Conservation (phyloP, 2,888 invertebrate species). For the Cephus pulcher region DNA sequence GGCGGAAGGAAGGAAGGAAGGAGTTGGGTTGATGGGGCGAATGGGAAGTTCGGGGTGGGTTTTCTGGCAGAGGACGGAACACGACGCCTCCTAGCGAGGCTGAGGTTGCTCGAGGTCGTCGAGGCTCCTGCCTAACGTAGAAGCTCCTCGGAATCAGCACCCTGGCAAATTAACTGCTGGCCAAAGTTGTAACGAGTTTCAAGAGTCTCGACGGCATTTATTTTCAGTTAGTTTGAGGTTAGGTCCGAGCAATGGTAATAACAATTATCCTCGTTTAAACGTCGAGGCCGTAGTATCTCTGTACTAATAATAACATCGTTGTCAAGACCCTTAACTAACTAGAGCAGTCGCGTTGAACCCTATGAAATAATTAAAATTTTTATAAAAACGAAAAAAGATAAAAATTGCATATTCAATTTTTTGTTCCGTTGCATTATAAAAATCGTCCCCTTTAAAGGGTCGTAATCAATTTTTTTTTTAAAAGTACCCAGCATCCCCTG, state of each 20-base stretch:
- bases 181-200: constrained; percentile 51
- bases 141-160: constrained; percentile 26
- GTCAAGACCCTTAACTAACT: neutral
- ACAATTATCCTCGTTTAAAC: neutral
- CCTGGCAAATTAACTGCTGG: constrained; percentile 51
- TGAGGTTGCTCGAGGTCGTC: constrained; percentile 11
- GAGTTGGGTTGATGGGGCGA: constrained; percentile 9
- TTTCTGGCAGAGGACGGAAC: constrained; percentile 23
- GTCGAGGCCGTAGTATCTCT: neutral
- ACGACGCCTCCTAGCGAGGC: neutral
- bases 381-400: neutral
- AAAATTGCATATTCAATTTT: neutral
- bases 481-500: no score
- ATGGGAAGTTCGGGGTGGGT: neutral
- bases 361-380: neutral
- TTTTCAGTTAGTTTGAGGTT: constrained; percentile 6
- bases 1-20: constrained; percentile 8
- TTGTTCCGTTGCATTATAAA: neutral
- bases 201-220: constrained; percentile 8
- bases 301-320: neutral
- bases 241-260: constrained; percentile 15
- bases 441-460: neutral
- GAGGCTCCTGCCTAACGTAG: constrained; percentile 7
- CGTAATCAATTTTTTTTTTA: neutral
- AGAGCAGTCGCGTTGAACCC: neutral